Conservation (phyloP, 2,113 vertebrate species). For the Microcebus murinus region DNA sequence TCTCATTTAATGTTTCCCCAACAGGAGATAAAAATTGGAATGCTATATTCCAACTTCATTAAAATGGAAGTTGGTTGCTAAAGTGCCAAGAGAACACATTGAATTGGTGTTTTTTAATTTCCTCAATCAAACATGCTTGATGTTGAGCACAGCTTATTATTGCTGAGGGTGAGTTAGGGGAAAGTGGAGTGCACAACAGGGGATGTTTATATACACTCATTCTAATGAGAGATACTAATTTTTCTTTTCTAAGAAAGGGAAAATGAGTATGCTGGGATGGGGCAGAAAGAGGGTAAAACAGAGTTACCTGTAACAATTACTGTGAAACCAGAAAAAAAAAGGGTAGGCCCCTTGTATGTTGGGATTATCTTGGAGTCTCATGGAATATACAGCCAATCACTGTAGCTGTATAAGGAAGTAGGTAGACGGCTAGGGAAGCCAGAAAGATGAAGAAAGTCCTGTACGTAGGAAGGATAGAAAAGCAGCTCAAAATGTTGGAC, state of each 20-base stretch:
- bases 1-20: neutral
- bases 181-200: neutral
- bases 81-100: neutral
- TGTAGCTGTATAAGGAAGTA: neutral
- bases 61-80: neutral
- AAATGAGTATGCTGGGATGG: neutral
- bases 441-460: neutral
- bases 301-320: neutral
- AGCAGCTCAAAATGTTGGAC: neutral
- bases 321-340: neutral
- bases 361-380: neutral
- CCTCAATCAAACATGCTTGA: neutral
- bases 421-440: neutral
- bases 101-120: neutral
- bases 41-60: neutral
- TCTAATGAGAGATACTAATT: neutral
- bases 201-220: neutral
- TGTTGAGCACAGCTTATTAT: neutral
- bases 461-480: neutral
- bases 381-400: neutral
- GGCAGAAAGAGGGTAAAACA: neutral
- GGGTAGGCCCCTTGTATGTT: too few relatives aligned
- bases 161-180: neutral
- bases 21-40: neutral
- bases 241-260: constrained; percentile 21